These are phyloP conservation scores for Archaeoteleia sp. DNA, from an alignment of 2,888 invertebrate genomes.

Conservation along the genomic window DNA sequence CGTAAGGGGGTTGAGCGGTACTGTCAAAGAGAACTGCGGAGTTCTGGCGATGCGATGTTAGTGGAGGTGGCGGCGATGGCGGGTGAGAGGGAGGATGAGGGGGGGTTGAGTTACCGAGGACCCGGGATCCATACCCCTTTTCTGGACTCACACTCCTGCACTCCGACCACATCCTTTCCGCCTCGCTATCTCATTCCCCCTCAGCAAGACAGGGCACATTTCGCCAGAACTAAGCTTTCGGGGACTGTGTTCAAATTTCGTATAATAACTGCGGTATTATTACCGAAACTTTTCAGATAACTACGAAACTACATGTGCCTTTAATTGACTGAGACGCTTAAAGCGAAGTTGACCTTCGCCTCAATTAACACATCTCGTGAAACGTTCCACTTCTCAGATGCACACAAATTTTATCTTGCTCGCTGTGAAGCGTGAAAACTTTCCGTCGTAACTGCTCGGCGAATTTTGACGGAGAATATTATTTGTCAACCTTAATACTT, in stretches of 20 bases:
- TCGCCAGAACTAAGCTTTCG: conserved; percentile 50
- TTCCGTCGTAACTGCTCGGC: conserved; percentile 15
- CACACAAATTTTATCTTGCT: conserved; percentile 35
- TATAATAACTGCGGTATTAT: conserved; percentile 60
- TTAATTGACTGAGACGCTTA: conserved; percentile 52
- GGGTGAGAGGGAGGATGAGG: conserved; percentile 54
- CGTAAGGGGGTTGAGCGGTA: conserved; percentile 55
- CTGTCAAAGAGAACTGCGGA: conserved; percentile 62
- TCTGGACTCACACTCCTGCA: conserved; percentile 71
- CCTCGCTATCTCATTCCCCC: conserved; percentile 52
- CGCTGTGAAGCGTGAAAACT: conserved; percentile 29
- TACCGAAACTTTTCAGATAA: conserved; percentile 53
- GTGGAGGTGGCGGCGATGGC: conserved; percentile 54
- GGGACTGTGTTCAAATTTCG: conserved; percentile 66
- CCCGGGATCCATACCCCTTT: conserved; percentile 72
- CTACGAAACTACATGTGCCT: conserved; percentile 38
- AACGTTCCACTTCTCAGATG: conserved; percentile 29
- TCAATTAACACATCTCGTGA: conserved; percentile 37
- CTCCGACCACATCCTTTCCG: conserved; percentile 61
- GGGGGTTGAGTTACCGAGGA: conserved; percentile 69
- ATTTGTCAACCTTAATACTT: too few species aligned
- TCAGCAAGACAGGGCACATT: conserved; percentile 42
- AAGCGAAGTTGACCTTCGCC: conserved; percentile 39
- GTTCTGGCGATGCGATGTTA: conserved; percentile 68
- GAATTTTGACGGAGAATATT: too few species aligned